Evolutionary conservation across 2,888 invertebrate species (phyloP), one percentile per base, ranked within the genome.

Genomic region (Sesamia inferens): DNA sequence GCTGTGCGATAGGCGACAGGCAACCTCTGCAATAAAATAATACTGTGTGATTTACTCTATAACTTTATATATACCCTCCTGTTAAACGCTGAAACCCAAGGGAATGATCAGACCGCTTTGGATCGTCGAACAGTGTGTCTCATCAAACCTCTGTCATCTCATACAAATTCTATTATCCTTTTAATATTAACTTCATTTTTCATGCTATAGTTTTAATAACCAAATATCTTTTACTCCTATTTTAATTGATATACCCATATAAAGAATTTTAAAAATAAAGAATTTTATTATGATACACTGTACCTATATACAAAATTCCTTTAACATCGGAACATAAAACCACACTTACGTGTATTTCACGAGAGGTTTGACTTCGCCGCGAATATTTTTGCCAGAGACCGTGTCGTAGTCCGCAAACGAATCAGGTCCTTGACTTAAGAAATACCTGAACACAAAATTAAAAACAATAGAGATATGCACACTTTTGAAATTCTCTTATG

Each of bases 391-490:
- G 2, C 81, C 89, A 5, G 69, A 71, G 5, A 62, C 74, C 0
- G 73, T 80, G 16, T 81, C 84, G 76, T 82, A 84, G 5, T 90
- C 89, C 22, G 89, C 88, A 48, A 67, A 83, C 5, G 82, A 72
- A 47, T 74, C 73, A 10, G 86, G 83, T 55, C 88, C 84, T 22
- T 93, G 92, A 68, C 91, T 92, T 22, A 89, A 86, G 75, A 93
- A 93, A 72, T 90, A 93, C 83, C 93, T 93, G 77, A 54, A 83
- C 83, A 76, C 48, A 80, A 74, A 81, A 68, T 81, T 47, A 71
- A 78, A 66, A 65, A 57, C 6, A 42, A 57, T 55, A 48, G 22
- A 19, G 48, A 31, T n/a, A n/a, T n/a, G 22, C 14, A 67, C 7
- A 31, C 11, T 44, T 61, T 31, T n/a, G 0, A 39, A 22, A 8